phyloP scores from a whole-genome alignment of 2,113 vertebrate genomes.

The Dipodomys spectabilis region DNA sequence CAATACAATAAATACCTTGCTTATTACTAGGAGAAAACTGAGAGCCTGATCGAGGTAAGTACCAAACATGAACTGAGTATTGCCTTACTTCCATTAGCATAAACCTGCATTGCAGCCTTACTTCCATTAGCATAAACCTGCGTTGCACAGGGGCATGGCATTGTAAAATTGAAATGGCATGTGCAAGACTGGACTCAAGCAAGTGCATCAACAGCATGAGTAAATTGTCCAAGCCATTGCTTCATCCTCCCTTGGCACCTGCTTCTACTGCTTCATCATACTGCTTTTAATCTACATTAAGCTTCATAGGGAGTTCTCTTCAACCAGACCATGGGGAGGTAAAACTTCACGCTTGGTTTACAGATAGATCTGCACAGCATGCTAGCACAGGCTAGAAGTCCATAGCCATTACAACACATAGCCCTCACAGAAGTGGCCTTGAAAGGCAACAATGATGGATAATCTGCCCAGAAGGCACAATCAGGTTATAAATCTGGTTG shows the following conservation, averaged over 20 bases:
- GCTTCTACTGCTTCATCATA: not conserved
- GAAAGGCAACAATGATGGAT: not conserved
- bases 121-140: slow-evolving; percentile 7
- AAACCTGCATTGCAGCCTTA: slow-evolving; percentile 19
- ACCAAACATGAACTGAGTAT: not conserved
- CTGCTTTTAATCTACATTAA: not conserved
- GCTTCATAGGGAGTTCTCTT: not conserved
- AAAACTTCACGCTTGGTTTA: not conserved
- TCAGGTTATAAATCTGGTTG: slow-evolving; percentile 3
- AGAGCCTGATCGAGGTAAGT: not conserved
- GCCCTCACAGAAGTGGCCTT: not conserved
- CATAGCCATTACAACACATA: not conserved
- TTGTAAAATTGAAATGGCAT: slow-evolving; percentile 24
- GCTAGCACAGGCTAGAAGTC: not conserved
- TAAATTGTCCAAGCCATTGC: not conserved
- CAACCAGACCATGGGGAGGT: not conserved
- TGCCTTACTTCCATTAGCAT: not conserved
- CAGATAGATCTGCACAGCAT: not conserved
- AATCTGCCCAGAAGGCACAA: not conserved
- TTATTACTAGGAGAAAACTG: not conserved
- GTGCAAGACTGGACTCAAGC: not conserved
- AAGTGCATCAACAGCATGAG: not conserved
- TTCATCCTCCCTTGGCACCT: not conserved
- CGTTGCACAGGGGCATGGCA: not conserved
- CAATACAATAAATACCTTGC: not conserved